Conservation (phyloP, 2,113 vertebrate species). For the Tachysurus fulvidraco region DNA sequence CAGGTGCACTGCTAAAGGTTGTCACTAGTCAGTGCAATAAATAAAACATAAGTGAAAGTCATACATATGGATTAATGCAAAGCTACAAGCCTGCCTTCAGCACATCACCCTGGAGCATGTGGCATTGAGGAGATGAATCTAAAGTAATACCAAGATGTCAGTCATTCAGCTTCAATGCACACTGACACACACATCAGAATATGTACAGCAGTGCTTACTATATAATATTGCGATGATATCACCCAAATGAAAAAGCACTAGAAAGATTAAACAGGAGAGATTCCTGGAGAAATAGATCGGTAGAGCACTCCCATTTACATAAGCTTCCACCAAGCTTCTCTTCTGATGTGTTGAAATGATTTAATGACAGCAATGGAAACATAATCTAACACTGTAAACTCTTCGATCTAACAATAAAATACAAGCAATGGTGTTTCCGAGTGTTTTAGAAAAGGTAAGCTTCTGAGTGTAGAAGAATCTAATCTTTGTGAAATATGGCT, state of each 20-base stretch:
- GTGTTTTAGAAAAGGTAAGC: background rate
- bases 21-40: constrained; percentile 17
- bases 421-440: background rate
- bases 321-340: background rate
- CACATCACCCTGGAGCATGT: background rate
- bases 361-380: background rate
- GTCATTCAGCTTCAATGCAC: constrained; percentile 24
- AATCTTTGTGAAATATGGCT: constrained; percentile 6
- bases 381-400: background rate
- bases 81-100: constrained; percentile 16
- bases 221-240: background rate
- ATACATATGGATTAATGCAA: constrained; percentile 33
- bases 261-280: background rate
- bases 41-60: constrained; percentile 42
- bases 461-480: constrained; percentile 2
- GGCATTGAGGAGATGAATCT: constrained; percentile 14
- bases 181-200: background rate
- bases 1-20: constrained; percentile 11
- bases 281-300: background rate
- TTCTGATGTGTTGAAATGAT: background rate
- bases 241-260: background rate
- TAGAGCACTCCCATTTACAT: background rate
- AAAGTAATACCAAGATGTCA: constrained; percentile 5
- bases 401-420: background rate
- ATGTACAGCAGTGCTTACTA: background rate